phyloP scores from a whole-genome alignment of 2,113 vertebrate genomes.

The Arenaria interpres region DNA sequence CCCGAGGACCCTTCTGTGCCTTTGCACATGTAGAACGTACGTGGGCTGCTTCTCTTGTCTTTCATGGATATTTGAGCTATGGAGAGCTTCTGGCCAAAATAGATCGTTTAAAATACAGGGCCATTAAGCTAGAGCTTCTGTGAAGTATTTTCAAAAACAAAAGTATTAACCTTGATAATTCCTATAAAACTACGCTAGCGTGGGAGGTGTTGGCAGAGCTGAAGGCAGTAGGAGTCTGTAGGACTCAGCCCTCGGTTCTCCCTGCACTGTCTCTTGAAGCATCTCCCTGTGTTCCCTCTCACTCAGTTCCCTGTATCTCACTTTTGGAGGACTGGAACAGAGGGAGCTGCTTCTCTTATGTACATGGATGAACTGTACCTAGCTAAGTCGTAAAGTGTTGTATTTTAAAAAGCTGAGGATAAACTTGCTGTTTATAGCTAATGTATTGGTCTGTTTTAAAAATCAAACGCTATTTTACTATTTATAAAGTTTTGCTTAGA shows the following conservation, averaged over 20 bases:
- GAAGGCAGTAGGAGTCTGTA: not conserved
- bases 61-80: not conserved
- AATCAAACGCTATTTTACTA: not conserved
- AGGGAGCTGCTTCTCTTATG: not conserved
- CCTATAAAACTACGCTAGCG: not conserved
- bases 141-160: not conserved
- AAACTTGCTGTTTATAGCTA: not conserved
- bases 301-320: not conserved
- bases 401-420: not conserved
- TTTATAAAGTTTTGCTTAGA: not conserved
- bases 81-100: not conserved
- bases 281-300: not conserved
- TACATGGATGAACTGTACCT: not conserved
- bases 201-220: not conserved
- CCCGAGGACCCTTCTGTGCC: conserved; percentile 98
- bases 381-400: not conserved
- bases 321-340: not conserved
- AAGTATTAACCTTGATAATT: not conserved
- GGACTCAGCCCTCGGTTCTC: not conserved
- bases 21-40: conserved; percentile 97
- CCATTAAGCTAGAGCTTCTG: not conserved
- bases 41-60: conserved; percentile 56
- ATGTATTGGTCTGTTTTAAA: not conserved
- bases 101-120: not conserved
- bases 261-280: not conserved